Conservation (phyloP, 1,140 invertebrate genomes). For the Musca vetustissima region DNA sequence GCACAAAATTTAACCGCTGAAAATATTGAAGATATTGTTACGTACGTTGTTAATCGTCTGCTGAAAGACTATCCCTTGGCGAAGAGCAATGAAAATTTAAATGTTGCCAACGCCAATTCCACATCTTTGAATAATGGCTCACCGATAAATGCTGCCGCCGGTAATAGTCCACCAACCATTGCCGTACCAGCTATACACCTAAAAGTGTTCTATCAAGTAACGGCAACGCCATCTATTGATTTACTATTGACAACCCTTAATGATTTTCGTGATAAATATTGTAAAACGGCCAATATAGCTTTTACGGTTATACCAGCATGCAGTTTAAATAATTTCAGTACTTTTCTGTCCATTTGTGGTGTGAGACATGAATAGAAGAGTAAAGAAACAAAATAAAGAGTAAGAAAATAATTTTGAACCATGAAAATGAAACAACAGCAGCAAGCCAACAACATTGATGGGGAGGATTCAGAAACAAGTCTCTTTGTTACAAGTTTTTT, state of each 20-base stretch:
- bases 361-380: conserved; percentile 59
- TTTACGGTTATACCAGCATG: conserved; percentile 76
- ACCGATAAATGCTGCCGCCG: conserved; percentile 3
- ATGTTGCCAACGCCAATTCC: neutral
- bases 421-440: neutral
- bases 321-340: conserved; percentile 74
- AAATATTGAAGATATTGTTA: conserved; percentile 68
- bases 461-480: no score
- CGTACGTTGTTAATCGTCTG: conserved; percentile 73
- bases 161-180: conserved; percentile 6
- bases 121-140: neutral
- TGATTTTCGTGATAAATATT: conserved; percentile 57
- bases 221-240: conserved; percentile 59
- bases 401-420: no score
- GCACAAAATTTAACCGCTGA: conserved; percentile 60
- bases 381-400: no score
- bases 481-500: no score
- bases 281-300: conserved; percentile 61
- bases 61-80: conserved; percentile 63
- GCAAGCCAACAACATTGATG: no score
- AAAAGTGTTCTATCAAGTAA: conserved; percentile 75
- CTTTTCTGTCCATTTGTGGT: conserved; percentile 75
- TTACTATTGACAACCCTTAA: conserved; percentile 61
- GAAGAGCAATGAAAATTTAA: conserved; percentile 32
- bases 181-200: conserved; percentile 65